Evolutionary conservation across 2,797 vertebrate species (phyloP).

Genomic region (Darevskia mixta): DNA sequence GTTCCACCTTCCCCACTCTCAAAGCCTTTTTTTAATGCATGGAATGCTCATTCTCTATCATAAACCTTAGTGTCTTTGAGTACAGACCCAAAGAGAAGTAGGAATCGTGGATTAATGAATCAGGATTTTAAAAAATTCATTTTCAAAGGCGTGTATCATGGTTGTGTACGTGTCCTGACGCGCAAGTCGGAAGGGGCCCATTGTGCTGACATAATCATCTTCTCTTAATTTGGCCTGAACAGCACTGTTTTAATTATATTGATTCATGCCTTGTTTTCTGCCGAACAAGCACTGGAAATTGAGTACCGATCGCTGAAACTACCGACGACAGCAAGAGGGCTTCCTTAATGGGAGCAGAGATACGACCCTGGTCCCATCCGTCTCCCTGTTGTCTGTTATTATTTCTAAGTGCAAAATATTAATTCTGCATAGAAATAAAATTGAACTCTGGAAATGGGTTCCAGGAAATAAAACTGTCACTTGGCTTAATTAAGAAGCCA

Average conservation of each 20-base stretch:
- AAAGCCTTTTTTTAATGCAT: not conserved
- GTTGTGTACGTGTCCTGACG: slow-evolving; percentile 9
- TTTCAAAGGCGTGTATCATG: not conserved
- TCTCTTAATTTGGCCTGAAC: slow-evolving; percentile 59
- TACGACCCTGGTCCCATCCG: slow-evolving; percentile 52
- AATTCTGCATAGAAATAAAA: slow-evolving; percentile 80
- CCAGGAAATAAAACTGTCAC: slow-evolving; percentile 73
- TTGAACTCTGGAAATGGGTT: slow-evolving; percentile 76
- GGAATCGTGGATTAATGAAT: not conserved
- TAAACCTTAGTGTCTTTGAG: not conserved
- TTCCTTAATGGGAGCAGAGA: slow-evolving; percentile 57
- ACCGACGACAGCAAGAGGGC: slow-evolving; percentile 46
- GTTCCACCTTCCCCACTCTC: not conserved
- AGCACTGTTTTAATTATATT: slow-evolving; percentile 68
- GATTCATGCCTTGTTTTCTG: slow-evolving; percentile 70
- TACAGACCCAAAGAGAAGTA: not conserved
- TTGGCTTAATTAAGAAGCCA: slow-evolving; percentile 82
- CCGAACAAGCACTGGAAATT: slow-evolving; percentile 69
- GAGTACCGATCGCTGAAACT: slow-evolving; percentile 67
- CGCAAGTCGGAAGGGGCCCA: slow-evolving; percentile 23
- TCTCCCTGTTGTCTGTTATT: slow-evolving; percentile 23
- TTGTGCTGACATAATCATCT: slow-evolving; percentile 53
- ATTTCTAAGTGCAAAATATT: slow-evolving; percentile 76
- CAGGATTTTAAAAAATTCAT: not conserved
- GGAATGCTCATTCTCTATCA: not conserved